These are phyloP conservation scores for Microdon myrmicae DNA, from an alignment of 2,888 invertebrate species.

Conservation along the genomic window DNA sequence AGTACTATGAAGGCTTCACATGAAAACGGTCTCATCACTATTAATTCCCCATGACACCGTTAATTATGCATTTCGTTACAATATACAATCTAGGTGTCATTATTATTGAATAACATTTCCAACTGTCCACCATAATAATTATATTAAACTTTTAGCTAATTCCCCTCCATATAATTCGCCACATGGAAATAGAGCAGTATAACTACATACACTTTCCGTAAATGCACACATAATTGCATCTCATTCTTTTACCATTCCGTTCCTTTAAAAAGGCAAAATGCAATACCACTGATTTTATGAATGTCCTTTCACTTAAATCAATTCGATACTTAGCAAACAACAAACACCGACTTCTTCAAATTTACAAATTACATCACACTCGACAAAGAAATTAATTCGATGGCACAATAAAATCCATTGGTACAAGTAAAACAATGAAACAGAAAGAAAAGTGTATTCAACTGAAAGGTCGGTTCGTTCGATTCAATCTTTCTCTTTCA, in stretches of 20 bases:
- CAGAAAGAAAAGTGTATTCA: conserved; percentile 8
- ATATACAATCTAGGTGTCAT: too few species aligned
- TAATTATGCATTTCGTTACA: too few species aligned
- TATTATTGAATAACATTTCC: too few species aligned
- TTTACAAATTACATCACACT: conserved; percentile 4
- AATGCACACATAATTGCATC: conserved; percentile 36
- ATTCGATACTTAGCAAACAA: not conserved
- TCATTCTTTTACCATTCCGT: conserved; percentile 29
- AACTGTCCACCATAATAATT: too few species aligned
- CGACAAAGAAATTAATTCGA: conserved; percentile 10
- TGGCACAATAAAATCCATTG: not conserved
- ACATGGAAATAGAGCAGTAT: conserved; percentile 33
- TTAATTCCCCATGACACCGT: too few species aligned
- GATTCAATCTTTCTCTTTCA: conserved; percentile 23
- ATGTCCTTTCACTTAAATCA: conserved; percentile 23
- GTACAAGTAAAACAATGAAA: too few species aligned
- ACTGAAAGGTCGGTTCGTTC: conserved; percentile 13
- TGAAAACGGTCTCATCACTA: too few species aligned
- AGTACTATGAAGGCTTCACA: too few species aligned
- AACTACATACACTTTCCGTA: conserved; percentile 11
- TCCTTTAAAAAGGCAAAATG: conserved; percentile 13
- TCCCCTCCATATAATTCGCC: conserved; percentile 12
- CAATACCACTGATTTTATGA: conserved; percentile 21
- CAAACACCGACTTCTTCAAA: not conserved
- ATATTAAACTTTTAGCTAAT: too few species aligned